Evolutionary conservation across 2,113 vertebrate species (phyloP), one percentile per base, ranked within the genome.

Genomic region (Python bivittatus): DNA sequence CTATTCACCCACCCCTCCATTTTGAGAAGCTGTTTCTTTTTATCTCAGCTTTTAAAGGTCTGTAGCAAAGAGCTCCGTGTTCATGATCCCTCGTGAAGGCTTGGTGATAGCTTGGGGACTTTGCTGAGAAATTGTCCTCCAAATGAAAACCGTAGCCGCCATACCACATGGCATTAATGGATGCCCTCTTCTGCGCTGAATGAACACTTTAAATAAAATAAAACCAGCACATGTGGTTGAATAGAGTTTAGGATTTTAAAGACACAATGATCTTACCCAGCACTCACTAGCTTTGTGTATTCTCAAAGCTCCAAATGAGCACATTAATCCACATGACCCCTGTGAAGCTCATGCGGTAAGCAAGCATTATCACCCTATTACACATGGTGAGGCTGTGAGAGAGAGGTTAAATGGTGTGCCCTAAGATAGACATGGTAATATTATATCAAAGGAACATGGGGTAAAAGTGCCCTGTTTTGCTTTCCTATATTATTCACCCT

Each of bases 381-480:
- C 10, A 0, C 0, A 10, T 17, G 20, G 2, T 0, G 0, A 29
- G 0, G 7, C 17, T 1, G 0, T 27, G 0, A 0, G 6, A 11
- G 5, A 23, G 25, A 29, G 22, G 58, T 68, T 72, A 91, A 84
- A 29, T 60, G 33, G 0, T 84, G 22, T 33, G 60, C 83, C 20
- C 57, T 15, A n/a, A 60, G 13, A 13, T 7, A 84, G 42, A 29
- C 23, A 12, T 11, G 17, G 54, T 84, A 33, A 52, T 52, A 53
- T 27, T 53, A 85, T 22, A 54, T 17, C 48, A 53, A 61, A 83
- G 6, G 44, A 83, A 33, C 4, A 6, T 33, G 29, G 0, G 48
- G 72, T 23, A 5, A 61, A 88, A 89, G 12, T 0, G 0, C 0
- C 8, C 1, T 0, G 0, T 33, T 64, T 6, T 58, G 3, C 3